phyloP scores from a whole-genome alignment of 2,113 vertebrate genomes.

The Merops nubicus region DNA sequence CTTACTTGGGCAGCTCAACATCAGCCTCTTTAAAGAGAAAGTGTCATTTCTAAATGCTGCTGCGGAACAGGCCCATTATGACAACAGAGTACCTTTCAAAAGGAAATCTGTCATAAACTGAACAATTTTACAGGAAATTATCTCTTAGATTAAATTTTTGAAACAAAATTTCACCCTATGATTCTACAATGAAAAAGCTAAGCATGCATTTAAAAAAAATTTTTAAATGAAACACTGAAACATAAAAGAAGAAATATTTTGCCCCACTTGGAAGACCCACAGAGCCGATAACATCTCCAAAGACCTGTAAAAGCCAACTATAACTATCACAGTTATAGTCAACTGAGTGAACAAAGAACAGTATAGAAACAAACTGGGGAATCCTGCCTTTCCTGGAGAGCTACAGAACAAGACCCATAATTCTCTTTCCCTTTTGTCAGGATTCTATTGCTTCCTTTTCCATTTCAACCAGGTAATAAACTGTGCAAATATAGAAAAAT shows the following conservation, averaged over 20 bases:
- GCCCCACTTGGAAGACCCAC: background rate
- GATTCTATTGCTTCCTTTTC: background rate
- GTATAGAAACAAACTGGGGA: background rate
- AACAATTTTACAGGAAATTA: background rate
- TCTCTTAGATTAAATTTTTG: background rate
- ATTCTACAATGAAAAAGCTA: background rate
- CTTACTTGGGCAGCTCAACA: background rate
- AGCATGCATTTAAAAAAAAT: no score
- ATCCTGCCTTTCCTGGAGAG: background rate
- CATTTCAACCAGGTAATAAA: background rate
- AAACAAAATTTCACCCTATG: background rate
- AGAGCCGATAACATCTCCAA: background rate
- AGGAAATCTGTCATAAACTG: background rate
- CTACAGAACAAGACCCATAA: background rate
- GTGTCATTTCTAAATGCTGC: background rate
- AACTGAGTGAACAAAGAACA: background rate
- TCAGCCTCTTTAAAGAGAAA: background rate
- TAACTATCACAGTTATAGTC: background rate
- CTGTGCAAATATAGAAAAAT: background rate
- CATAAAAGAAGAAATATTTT: background rate
- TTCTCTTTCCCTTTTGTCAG: background rate
- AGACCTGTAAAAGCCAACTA: background rate
- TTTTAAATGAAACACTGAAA: background rate
- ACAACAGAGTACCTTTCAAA: background rate
- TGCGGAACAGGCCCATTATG: accelerated